These are phyloP conservation scores for Paratilapia polleni DNA, from an alignment of 2,113 vertebrate genomes.

Conservation along the genomic window DNA sequence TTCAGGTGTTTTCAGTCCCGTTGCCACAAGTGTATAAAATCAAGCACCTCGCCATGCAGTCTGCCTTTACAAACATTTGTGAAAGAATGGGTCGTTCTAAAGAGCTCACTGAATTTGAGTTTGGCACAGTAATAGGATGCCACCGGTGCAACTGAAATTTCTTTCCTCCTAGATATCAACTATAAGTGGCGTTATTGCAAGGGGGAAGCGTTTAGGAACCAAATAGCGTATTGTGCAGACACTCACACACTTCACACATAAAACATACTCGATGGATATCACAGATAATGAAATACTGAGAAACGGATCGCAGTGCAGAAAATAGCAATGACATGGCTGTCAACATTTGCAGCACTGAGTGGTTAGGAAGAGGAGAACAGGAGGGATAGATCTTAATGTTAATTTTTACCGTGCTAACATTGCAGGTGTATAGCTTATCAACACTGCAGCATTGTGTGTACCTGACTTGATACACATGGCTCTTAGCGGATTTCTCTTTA, in stretches of 20 bases:
- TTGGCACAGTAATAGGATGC: background rate
- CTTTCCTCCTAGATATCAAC: background rate
- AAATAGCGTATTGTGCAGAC: background rate
- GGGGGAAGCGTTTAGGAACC: background rate
- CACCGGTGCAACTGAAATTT: background rate
- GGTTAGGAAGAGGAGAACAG: background rate
- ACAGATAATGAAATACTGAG: background rate
- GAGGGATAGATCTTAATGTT: background rate
- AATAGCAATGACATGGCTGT: background rate
- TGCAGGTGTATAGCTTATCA: background rate
- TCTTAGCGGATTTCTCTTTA: background rate
- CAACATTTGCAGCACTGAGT: background rate
- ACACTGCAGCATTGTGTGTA: background rate
- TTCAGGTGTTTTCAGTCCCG: no score
- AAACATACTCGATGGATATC: no score
- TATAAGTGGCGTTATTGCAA: background rate
- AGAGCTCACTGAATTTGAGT: background rate
- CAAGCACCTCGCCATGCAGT: no score
- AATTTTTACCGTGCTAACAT: background rate
- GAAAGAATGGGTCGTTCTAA: background rate
- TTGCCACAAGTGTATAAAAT: no score
- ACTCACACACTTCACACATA: no score
- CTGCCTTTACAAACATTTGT: background rate
- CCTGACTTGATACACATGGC: slow-evolving; percentile 25
- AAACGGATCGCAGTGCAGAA: background rate